phyloP scores from a whole-genome alignment of 2,888 invertebrate species.

The Phorcus lineatus region DNA sequence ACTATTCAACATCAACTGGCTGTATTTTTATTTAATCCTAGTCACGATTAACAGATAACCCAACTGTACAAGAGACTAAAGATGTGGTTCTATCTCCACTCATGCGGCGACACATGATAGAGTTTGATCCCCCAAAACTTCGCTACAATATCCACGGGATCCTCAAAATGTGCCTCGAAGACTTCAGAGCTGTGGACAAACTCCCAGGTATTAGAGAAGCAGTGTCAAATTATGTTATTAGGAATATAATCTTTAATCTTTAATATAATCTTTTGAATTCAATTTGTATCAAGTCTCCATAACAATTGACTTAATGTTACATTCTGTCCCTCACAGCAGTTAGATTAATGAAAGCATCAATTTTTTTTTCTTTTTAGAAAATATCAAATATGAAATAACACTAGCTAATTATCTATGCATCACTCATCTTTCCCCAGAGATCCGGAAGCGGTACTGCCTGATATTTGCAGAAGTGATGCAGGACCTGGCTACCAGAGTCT shows the following conservation, averaged over 20 bases:
- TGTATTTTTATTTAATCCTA: no score
- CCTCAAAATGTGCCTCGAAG: conserved; percentile 11
- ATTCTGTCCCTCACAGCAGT: no score
- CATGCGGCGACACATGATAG: neutral
- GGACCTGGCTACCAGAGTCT: conserved; percentile 31
- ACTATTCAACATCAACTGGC: no score
- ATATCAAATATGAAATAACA: no score
- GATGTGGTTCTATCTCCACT: conserved; percentile 18
- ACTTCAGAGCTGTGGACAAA: neutral
- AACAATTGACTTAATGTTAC: no score
- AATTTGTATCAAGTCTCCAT: no score
- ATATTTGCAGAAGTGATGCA: conserved; percentile 39
- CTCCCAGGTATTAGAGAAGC: neutral
- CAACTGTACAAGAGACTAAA: neutral
- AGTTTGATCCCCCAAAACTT: neutral
- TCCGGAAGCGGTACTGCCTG: conserved; percentile 37
- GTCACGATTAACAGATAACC: neutral
- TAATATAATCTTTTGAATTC: no score
- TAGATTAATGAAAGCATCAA: no score
- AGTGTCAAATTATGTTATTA: no score
- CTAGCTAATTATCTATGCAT: no score
- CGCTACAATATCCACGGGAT: conserved; percentile 27
- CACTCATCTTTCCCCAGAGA: conserved; percentile 27
- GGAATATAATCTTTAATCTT: no score
- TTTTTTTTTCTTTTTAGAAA: no score